Percentiles rank a stretch among this genome's conserved stretches.
Evolutionary conservation across 1,140 invertebrate genomes (phyloP).

Genomic region (Drosophila funebris): DNA sequence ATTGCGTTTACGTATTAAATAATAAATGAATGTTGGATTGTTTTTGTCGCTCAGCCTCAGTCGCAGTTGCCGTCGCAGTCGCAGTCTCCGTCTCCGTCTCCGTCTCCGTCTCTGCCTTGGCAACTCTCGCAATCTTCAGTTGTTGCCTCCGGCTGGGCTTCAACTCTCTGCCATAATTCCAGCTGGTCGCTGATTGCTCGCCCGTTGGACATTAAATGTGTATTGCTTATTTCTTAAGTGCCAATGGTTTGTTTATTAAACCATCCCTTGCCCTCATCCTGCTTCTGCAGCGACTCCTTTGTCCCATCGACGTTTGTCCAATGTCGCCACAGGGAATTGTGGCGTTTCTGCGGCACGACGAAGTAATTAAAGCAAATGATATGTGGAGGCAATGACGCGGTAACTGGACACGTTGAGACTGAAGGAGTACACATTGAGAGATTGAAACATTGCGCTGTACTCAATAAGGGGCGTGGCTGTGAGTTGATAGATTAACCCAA

Average conservation of each 20-base stretch:
- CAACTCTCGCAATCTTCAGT: not conserved
- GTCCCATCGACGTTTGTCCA: no score
- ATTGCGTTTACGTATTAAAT: slow-evolving; percentile 81
- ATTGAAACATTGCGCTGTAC: not conserved
- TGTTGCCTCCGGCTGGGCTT: slow-evolving; percentile 10
- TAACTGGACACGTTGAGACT: not conserved
- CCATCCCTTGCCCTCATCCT: not conserved
- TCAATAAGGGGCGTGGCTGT: slow-evolving; percentile 18
- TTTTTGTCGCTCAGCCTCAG: slow-evolving; percentile 56
- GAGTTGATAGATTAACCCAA: slow-evolving; percentile 74
- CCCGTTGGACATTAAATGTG: slow-evolving; percentile 69
- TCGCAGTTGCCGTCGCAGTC: not conserved
- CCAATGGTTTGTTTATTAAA: slow-evolving; percentile 81
- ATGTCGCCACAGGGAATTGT: slow-evolving; percentile 73
- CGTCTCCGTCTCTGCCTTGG: no score
- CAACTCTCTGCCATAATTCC: slow-evolving; percentile 67
- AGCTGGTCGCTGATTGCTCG: slow-evolving; percentile 69
- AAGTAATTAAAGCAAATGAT: slow-evolving; percentile 69
- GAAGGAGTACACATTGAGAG: not conserved
- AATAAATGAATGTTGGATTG: slow-evolving; percentile 81
- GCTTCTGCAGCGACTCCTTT: not conserved
- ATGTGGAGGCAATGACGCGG: slow-evolving; percentile 37
- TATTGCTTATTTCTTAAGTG: slow-evolving; percentile 82
- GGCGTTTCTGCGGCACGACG: slow-evolving; percentile 41
- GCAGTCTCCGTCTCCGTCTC: not conserved